Evolutionary conservation across 2,888 invertebrate species (phyloP), one percentile per base, ranked within the genome.

Genomic region (Chymomyza fuscimana): DNA sequence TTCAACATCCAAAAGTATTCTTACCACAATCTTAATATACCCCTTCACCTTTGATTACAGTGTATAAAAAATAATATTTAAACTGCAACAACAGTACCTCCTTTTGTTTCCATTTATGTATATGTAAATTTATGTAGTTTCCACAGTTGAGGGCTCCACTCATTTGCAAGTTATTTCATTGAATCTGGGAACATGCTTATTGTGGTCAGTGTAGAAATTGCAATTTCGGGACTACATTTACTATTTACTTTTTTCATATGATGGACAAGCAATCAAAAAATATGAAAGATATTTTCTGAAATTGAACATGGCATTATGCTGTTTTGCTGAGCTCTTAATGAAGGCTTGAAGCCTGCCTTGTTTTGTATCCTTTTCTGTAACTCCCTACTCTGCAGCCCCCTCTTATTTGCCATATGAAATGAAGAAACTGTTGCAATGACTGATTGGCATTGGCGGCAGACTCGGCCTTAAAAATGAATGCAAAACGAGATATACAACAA

Each of bases 221-320:
- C 40, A 46, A 46, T 46, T 46, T 46, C 40, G 40, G 40, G 3
- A 12, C 40, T 3, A 46, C 40, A 46, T 46, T 46, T 46, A 19
- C 19, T 54, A 5, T 54, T 54, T 54, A 19, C 19, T 16, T 51
- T 15, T 59, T 60, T 36, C 15, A n/a, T 60, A 12, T 36, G 76
- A 78, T 65, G 86, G 76, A 86, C 83, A 76, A 71, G 67, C 78
- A 81, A 80, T 83, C 67, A 61, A 70, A 59, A 74, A 75, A 70
- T 70, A 71, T 77, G 77, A 80, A 74, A 72, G 75, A 84, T 77
- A 74, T 77, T 76, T 65, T 58, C 61, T 58, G 59, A 72, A 80
- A 83, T 83, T 80, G 79, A 72, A 79, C 82, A 83, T 74, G 86
- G 80, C 86, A 80, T 25, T 32, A 29, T 29, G 29, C 58, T 25